These are phyloP conservation scores for Melanogrammus aeglefinus DNA, from an alignment of 2,797 vertebrate genomes.

Conservation along the genomic window DNA sequence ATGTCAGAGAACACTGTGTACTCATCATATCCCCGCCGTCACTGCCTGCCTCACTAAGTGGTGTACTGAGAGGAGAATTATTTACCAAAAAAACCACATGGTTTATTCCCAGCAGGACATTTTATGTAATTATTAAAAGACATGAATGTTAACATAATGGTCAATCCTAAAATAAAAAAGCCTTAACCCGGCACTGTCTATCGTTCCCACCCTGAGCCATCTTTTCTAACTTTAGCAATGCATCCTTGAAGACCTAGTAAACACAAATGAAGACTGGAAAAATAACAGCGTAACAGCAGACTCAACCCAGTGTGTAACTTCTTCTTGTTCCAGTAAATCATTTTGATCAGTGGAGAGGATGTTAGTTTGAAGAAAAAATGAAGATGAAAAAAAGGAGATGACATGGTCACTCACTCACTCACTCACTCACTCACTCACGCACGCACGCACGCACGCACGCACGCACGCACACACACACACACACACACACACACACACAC, in stretches of 20 bases:
- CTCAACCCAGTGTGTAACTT: background rate
- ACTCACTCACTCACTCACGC: too few species aligned
- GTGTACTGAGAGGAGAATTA: slow-evolving; percentile 4
- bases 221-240: too few species aligned
- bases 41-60: slow-evolving; percentile 25
- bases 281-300: background rate
- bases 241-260: too few species aligned
- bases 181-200: too few species aligned
- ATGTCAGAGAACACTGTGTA: slow-evolving; percentile 50
- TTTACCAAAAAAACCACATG: slow-evolving; percentile 29
- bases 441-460: too few species aligned
- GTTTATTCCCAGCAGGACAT: background rate
- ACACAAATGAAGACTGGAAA: too few species aligned
- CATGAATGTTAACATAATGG: background rate
- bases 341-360: background rate
- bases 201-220: too few species aligned
- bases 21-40: slow-evolving; percentile 42
- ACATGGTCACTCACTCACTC: background rate
- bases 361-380: background rate
- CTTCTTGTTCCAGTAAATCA: background rate
- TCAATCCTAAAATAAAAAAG: background rate
- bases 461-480: too few species aligned
- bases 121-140: background rate
- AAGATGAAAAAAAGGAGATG: background rate
- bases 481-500: background rate